Evolutionary conservation across 2,888 invertebrate genomes (phyloP).

Genomic region (Tiliacea aurago): DNA sequence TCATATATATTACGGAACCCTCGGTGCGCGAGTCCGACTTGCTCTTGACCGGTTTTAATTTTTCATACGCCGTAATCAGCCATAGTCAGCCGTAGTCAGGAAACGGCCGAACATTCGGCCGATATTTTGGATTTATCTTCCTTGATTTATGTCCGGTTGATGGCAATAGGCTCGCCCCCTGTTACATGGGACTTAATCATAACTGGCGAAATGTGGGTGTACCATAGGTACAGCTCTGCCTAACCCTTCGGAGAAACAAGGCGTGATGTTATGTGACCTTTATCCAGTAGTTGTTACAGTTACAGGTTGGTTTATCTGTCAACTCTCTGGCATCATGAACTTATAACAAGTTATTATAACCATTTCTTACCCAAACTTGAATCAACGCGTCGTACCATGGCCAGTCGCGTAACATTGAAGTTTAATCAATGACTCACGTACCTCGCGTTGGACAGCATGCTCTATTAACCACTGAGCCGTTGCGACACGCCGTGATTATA

Average conservation of each 20-base stretch:
- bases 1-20: too few species aligned
- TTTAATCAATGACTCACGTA: constrained; percentile 54
- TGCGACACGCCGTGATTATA: constrained; percentile 79
- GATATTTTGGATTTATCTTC: too few species aligned
- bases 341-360: background rate
- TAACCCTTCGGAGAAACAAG: background rate
- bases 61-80: too few species aligned
- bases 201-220: background rate
- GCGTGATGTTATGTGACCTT: background rate
- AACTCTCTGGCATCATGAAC: background rate
- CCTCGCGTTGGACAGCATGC: constrained; percentile 69
- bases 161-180: background rate
- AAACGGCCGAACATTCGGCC: too few species aligned
- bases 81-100: too few species aligned
- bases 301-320: background rate
- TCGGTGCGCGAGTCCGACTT: too few species aligned
- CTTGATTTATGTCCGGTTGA: too few species aligned
- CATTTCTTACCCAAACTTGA: constrained; percentile 26
- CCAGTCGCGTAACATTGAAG: constrained; percentile 30
- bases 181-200: background rate
- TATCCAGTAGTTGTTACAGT: background rate
- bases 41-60: too few species aligned
- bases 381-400: constrained; percentile 10
- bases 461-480: constrained; percentile 82
- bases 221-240: background rate